Base-by-base conservation (phyloP, 1,140 invertebrate species). In the Psix sp. region DNA sequence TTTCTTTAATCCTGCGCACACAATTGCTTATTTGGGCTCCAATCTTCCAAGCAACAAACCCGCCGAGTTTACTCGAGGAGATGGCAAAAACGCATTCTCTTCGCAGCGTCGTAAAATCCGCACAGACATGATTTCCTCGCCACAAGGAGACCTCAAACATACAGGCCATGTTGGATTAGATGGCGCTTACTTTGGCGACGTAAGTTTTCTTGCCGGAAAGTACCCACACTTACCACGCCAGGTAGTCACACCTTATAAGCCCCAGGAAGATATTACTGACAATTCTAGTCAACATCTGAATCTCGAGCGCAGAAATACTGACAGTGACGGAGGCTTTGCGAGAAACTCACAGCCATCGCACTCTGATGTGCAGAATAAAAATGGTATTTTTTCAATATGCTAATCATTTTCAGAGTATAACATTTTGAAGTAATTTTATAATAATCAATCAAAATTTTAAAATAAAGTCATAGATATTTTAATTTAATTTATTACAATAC, bases 141-240 rank as follows among this genome's bases (percentile, higher is more conserved):
- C 98, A 0, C 96, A 99, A 84, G 97, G 96, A 24, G 97, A 99
- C 86, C 91, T 99, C 0, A 96, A 98, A 80, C 98, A 99, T 82
- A 99, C 96, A 0, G 95, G 86, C 0, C 98, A 99, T 84, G 95
- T 99, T 3, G 98, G 98, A 1, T 89, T 98, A 9, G 98, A 99
- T 85, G 98, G 98, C 3, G 95, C 95, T 49, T 96, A 96, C 81
- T 99, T 99, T 84, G 97, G 98, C 0, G 96, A 98, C 85, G 92
- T 99, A 43, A 93, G 94, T 36, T 96, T 96, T 79, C 87, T 97
- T 14, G 91, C 90, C 16, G 91, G 91, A 18, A 92, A 93, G 87
- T 94, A 94, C 82, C 91, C 92, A 59, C 92, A 92, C 73, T 86
- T 95, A 49, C 95, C 95, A 14, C 91, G 93, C 14, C 94, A 96